Evolutionary conservation across 2,888 invertebrate genomes (phyloP).

Genomic region (Eupsilia transversa): DNA sequence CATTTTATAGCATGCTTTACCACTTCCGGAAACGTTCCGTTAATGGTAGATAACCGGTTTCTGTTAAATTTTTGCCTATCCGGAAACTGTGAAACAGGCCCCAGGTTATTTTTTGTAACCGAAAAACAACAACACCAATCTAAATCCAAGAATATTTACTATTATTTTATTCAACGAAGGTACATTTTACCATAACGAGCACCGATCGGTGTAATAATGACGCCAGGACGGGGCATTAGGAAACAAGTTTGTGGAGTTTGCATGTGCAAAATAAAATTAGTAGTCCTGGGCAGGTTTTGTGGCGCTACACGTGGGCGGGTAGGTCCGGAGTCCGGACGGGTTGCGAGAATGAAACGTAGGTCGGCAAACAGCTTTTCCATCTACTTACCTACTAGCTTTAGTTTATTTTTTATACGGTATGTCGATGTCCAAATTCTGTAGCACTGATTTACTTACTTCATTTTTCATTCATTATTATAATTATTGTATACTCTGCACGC

Average conservation of each 20-base stretch:
- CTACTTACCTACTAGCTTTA: conserved; percentile 52
- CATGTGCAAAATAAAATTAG: conserved; percentile 84
- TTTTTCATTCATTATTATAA: neutral
- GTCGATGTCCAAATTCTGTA: neutral
- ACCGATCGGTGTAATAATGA: conserved; percentile 58
- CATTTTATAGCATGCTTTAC: neutral
- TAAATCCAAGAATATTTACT: neutral
- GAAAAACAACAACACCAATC: neutral
- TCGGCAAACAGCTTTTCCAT: conserved; percentile 74
- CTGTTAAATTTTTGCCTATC: neutral
- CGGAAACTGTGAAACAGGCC: too few species aligned
- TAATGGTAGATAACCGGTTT: neutral
- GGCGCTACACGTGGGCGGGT: conserved; percentile 82
- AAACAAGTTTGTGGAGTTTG: conserved; percentile 80
- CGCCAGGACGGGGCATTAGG: conserved; percentile 75
- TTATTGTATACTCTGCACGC: neutral
- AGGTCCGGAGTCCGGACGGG: conserved; percentile 68
- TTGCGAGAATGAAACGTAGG: conserved; percentile 69
- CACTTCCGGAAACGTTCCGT: neutral
- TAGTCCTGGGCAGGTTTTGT: conserved; percentile 83
- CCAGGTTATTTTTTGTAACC: neutral
- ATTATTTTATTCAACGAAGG: conserved; percentile 1
- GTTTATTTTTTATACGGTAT: conserved; percentile 4
- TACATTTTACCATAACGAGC: conserved; percentile 31
- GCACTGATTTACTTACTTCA: neutral